These are phyloP conservation scores for Mionectes macconnelli DNA, from an alignment of 2,113 vertebrate species.

Conservation along the genomic window DNA sequence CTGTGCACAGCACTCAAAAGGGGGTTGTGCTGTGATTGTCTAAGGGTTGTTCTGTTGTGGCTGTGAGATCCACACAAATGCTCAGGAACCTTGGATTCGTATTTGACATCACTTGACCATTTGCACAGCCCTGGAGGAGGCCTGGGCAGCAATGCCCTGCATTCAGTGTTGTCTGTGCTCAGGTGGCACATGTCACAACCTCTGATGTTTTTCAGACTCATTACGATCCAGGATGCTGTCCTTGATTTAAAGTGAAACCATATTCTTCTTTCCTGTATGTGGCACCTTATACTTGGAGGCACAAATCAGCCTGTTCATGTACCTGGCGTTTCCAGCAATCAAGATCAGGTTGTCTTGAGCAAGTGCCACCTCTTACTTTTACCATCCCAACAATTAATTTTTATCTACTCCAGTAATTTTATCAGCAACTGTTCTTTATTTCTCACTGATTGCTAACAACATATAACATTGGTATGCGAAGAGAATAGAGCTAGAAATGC, in stretches of 20 bases:
- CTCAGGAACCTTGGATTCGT: neutral
- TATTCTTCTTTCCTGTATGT: neutral
- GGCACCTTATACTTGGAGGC: neutral
- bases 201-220: neutral
- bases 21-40: accelerated
- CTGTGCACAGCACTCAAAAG: neutral
- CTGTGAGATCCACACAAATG: neutral
- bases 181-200: neutral
- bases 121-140: neutral
- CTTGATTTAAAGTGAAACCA: neutral
- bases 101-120: neutral
- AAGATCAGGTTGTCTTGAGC: neutral
- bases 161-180: neutral
- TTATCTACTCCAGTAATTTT: neutral
- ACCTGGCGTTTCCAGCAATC: neutral
- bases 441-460: neutral
- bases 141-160: neutral
- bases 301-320: neutral
- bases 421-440: neutral
- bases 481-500: neutral
- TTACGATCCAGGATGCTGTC: accelerated
- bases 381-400: neutral
- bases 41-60: neutral
- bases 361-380: neutral
- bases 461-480: neutral